phyloP scores from a whole-genome alignment of 2,113 vertebrate species.

The Tonatia bakeri region DNA sequence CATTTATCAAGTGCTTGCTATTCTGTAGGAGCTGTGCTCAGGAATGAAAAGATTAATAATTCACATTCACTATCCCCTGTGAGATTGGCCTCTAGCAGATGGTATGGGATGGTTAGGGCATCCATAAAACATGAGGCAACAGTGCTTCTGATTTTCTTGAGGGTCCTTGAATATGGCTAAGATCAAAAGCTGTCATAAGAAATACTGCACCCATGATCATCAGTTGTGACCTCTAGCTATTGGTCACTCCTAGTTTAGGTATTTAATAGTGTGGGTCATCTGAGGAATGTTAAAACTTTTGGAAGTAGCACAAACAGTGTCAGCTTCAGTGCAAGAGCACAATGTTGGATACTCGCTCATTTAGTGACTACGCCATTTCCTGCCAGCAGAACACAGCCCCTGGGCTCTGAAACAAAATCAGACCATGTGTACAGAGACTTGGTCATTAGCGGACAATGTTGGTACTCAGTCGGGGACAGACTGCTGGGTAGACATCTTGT shows the following conservation, averaged over 20 bases:
- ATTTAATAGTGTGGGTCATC: background rate
- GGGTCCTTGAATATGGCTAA: background rate
- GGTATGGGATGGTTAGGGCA: background rate
- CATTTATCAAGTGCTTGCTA: background rate
- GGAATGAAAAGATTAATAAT: background rate
- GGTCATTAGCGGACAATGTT: background rate
- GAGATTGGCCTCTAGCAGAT: background rate
- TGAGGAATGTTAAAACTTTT: background rate
- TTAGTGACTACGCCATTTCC: background rate
- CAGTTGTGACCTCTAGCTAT: background rate
- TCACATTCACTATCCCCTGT: background rate
- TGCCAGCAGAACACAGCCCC: background rate
- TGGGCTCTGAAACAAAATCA: background rate
- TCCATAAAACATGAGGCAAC: background rate
- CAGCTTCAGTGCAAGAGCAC: background rate
- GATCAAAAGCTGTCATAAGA: background rate
- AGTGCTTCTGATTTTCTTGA: background rate
- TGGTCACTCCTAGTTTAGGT: background rate
- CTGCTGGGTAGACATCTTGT: constrained; percentile 32
- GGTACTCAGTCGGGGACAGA: background rate
- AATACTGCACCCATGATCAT: background rate
- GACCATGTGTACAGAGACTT: background rate
- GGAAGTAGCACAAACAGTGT: background rate
- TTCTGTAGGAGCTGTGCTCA: background rate
- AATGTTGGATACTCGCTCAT: background rate